phyloP scores from a whole-genome alignment of 2,113 vertebrate species.

The Zapus hudsonius region DNA sequence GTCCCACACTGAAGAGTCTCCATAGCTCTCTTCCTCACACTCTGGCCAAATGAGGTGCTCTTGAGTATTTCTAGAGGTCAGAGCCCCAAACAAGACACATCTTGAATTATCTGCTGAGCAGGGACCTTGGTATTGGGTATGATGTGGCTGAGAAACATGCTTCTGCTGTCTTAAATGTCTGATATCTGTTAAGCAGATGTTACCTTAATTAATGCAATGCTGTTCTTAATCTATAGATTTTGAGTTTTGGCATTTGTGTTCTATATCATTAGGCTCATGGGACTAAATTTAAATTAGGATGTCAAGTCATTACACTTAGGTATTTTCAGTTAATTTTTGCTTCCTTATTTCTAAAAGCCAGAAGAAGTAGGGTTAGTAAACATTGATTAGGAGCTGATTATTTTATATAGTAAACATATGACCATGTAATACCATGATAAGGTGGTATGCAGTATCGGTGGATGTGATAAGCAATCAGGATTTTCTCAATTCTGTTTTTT shows the following conservation, averaged over 20 bases:
- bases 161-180: background rate
- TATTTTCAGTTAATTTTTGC: slow-evolving; percentile 20
- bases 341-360: background rate
- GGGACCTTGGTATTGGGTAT: background rate
- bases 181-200: background rate
- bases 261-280: background rate
- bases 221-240: background rate
- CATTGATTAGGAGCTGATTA: background rate
- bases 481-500: background rate
- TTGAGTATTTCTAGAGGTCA: background rate
- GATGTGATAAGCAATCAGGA: background rate
- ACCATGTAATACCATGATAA: background rate
- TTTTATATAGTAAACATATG: background rate
- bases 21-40: accelerated
- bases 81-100: background rate
- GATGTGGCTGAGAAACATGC: background rate
- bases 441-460: background rate
- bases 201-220: background rate
- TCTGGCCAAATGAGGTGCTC: background rate
- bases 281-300: slow-evolving; percentile 12
- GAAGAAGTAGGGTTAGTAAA: background rate
- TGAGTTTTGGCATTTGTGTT: background rate
- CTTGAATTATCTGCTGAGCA: background rate
- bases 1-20: background rate
- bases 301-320: background rate